These are phyloP conservation scores for Arvicanthis niloticus DNA, from an alignment of 2,113 vertebrate genomes.

Conservation along the genomic window DNA sequence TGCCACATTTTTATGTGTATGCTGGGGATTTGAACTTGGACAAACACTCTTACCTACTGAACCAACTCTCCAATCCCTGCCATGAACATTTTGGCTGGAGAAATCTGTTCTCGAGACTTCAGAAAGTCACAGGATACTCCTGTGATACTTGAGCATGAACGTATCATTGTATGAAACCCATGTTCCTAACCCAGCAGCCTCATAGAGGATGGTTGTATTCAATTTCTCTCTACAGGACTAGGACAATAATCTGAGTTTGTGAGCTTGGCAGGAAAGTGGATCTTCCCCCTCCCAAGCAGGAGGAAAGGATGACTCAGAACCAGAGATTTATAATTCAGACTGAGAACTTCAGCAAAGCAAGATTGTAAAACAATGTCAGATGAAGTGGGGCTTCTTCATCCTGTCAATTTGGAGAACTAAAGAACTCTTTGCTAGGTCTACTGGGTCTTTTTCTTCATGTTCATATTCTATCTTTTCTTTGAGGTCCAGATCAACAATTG, in stretches of 20 bases:
- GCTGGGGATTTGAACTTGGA: not conserved
- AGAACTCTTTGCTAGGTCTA: not conserved
- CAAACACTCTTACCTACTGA: not conserved
- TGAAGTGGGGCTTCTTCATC: not conserved
- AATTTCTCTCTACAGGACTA: not conserved
- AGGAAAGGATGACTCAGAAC: conserved; percentile 7
- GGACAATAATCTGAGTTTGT: not conserved
- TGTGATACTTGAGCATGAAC: not conserved
- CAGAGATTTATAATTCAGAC: conserved; percentile 8
- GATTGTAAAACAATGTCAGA: not conserved
- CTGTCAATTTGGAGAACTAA: not conserved
- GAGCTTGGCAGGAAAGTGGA: not conserved
- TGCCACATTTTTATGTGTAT: not conserved
- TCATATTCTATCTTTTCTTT: not conserved
- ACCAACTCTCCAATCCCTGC: not conserved
- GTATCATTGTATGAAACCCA: not conserved
- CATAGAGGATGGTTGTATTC: not conserved
- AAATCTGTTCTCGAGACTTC: not conserved
- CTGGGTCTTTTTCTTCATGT: not conserved
- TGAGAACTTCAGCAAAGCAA: not conserved
- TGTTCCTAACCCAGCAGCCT: not conserved
- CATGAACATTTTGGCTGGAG: not conserved
- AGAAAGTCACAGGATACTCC: not conserved
- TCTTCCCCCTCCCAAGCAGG: not conserved
- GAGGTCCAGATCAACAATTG: not conserved